Conservation (phyloP, 2,113 vertebrate species). For the Equus przewalskii region DNA sequence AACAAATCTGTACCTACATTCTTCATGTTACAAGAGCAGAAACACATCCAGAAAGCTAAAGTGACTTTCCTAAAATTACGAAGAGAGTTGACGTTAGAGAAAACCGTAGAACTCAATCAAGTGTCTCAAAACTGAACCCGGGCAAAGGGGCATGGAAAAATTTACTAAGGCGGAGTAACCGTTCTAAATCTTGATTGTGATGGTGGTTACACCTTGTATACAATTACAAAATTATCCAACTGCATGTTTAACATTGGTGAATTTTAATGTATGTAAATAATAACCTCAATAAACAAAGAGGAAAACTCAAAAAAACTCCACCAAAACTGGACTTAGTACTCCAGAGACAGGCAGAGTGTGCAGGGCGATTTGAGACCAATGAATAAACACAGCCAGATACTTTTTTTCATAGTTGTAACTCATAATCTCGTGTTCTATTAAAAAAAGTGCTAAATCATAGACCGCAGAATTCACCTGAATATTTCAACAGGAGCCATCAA, state of each 20-base stretch:
- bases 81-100: background rate
- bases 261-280: background rate
- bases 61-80: background rate
- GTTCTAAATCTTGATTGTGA: background rate
- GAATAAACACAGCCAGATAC: background rate
- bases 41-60: background rate
- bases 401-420: background rate
- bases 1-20: background rate
- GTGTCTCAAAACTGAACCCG: background rate
- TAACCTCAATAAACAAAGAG: background rate
- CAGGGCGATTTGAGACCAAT: background rate
- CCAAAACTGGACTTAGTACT: background rate
- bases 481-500: background rate
- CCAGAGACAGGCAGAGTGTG: background rate
- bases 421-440: background rate
- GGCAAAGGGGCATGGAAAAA: background rate
- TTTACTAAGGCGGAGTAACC: background rate
- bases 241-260: background rate
- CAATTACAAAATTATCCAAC: background rate
- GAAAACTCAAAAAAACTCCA: background rate
- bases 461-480: background rate
- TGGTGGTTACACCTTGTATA: background rate
- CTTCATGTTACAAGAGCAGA: background rate
- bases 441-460: background rate
- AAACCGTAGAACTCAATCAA: background rate